phyloP scores from a whole-genome alignment of 1,140 invertebrate genomes.

The Meloidogyne exigua region DNA sequence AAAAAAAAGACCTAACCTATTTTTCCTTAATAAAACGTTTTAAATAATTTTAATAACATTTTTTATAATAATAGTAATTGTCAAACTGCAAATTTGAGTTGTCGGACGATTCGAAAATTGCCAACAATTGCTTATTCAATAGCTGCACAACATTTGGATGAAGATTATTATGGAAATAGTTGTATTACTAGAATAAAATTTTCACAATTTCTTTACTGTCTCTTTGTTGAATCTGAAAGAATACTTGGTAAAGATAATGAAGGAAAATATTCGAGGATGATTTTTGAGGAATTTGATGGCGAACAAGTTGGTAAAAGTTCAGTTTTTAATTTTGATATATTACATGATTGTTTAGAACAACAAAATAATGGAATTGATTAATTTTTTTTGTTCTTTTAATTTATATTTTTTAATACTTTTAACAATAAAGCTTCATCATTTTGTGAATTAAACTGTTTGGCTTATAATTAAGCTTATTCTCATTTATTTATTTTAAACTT shows the following conservation, averaged over 20 bases:
- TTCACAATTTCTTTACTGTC: background rate
- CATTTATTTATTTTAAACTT: no score
- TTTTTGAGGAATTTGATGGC: background rate
- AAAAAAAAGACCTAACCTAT: no score
- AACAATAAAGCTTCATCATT: background rate
- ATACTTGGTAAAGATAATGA: background rate
- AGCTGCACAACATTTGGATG: conserved; percentile 4
- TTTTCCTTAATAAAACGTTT: no score
- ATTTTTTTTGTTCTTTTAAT: background rate
- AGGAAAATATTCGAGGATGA: background rate
- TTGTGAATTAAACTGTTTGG: no score
- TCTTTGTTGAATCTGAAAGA: background rate
- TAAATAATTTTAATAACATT: no score
- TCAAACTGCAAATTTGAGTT: background rate
- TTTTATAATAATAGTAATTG: background rate
- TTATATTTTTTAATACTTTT: background rate
- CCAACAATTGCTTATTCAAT: conserved; percentile 28
- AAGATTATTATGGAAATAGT: background rate
- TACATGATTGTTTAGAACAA: background rate
- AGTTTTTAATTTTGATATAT: background rate
- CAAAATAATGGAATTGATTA: background rate
- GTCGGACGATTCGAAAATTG: conserved; percentile 25
- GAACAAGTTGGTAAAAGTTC: background rate
- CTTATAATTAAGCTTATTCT: no score
- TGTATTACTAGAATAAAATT: background rate